Base-by-base conservation (phyloP, 2,888 invertebrate genomes). In the Ophioninae sp. region DNA sequence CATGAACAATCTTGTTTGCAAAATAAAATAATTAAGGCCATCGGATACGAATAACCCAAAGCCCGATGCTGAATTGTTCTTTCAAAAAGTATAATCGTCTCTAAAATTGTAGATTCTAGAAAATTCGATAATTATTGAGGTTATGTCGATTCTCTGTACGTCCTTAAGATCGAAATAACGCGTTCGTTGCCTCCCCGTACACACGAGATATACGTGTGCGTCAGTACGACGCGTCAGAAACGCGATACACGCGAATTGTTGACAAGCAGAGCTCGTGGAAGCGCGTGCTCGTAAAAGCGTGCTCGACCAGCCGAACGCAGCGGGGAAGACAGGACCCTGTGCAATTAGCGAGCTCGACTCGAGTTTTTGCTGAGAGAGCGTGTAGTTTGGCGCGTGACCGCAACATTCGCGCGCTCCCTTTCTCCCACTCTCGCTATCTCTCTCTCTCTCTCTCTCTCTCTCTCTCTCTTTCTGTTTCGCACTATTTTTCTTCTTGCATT, bases 301-400 rank as follows among this genome's bases (percentile, higher is more conserved):
- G 50, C 65, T 50, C 64, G 68, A n/a, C 37, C 20, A 30, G 10
- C 23, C 62, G 50, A 41, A 44, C 62, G 17, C 62, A 50, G 62
- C 62, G 37, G 69, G 39, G 7, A 13, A 44, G 23, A 23, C 67
- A 74, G 56, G 80, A 74, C 57, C 59, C 67, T 17, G 68, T 20
- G 79, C 67, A 79, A 79, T 79, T 73, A 73, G 56, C 61, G 62
- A 74, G 74, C 57, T 65, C 21, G 21, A 44, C 72, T 41, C 59
- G 21, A 59, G 41, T 68, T 76, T 67, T 68, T 72, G 65, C 72
- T 64, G 44, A 39, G 56, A 7, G 57, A 20, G 75, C 75, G 75
- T 78, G 62, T 39, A 56, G 50, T 78, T 69, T 64, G 68, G 69
- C 77, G 69, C 79, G 79, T 79, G 79, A 79, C 79, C 37, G 79